Percentiles rank a stretch among this genome's conserved stretches.
phyloP scores from a whole-genome alignment of 2,113 vertebrate genomes.

The Myrmecophaga tridactyla region DNA sequence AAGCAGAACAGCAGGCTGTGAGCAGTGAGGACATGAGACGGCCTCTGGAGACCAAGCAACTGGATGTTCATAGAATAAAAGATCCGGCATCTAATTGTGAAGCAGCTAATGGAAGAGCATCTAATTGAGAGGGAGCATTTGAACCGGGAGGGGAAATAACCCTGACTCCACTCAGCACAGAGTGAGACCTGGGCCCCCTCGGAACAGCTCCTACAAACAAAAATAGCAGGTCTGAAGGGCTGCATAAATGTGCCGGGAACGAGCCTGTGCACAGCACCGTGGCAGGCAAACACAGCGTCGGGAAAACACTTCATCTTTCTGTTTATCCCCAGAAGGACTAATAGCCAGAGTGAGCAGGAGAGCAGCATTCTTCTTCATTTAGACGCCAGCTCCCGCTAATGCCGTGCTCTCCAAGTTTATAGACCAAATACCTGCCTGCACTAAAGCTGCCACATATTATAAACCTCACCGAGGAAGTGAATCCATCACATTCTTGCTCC shows the following conservation, averaged over 20 bases:
- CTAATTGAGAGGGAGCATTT: conserved; percentile 54
- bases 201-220: not conserved
- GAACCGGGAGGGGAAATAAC: conserved; percentile 32
- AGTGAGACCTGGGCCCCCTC: not conserved
- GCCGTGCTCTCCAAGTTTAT: conserved; percentile 50
- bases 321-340: conserved; percentile 61
- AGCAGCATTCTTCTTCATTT: conserved; percentile 68
- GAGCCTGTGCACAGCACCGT: conserved; percentile 46
- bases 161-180: not conserved
- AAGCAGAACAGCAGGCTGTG: conserved; percentile 53
- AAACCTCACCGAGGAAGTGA: conserved; percentile 69
- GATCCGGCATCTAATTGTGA: conserved; percentile 42
- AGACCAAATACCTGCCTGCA: conserved; percentile 68
- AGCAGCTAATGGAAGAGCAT: conserved; percentile 48
- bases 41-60: conserved; percentile 46
- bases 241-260: not conserved
- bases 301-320: conserved; percentile 60
- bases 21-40: conserved; percentile 41
- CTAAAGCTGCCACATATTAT: conserved; percentile 69
- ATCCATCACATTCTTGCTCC: conserved; percentile 62
- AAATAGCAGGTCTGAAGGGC: not conserved
- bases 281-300: conserved; percentile 37
- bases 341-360: conserved; percentile 33
- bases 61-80: conserved; percentile 50
- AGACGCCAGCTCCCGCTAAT: conserved; percentile 47